phyloP scores from a whole-genome alignment of 2,113 vertebrate genomes.

The Brachirus orientalis region DNA sequence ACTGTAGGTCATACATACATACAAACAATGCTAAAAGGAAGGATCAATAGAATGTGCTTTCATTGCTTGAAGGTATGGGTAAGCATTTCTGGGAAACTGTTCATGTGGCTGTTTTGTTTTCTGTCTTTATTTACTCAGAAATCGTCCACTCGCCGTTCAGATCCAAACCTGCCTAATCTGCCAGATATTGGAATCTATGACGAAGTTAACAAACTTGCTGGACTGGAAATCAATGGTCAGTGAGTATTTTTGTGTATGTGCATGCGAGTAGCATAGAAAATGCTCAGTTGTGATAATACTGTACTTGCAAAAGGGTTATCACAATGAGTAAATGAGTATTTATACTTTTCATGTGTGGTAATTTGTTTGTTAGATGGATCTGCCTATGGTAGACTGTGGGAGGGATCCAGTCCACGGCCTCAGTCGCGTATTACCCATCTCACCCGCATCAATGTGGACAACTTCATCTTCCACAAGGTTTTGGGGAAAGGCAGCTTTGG shows the following conservation, averaged over 20 bases:
- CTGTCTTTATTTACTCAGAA: slow-evolving; percentile 77
- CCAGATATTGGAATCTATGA: slow-evolving; percentile 93
- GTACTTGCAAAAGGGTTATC: not conserved
- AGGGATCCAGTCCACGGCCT: slow-evolving; percentile 77
- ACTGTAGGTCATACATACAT: too few relatives aligned
- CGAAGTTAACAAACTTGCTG: slow-evolving; percentile 84
- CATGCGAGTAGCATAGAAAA: not conserved
- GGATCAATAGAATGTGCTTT: not conserved
- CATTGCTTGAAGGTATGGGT: not conserved
- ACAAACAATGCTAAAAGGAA: not conserved
- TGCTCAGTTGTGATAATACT: not conserved
- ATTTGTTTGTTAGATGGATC: slow-evolving; percentile 64
- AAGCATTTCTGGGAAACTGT: slow-evolving; percentile 3
- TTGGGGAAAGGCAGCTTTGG: slow-evolving; percentile 99
- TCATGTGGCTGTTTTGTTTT: slow-evolving; percentile 10
- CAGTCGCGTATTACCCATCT: slow-evolving; percentile 69
- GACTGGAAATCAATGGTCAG: slow-evolving; percentile 74
- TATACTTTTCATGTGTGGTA: slow-evolving; percentile 6
- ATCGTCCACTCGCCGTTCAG: slow-evolving; percentile 86
- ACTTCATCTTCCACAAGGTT: slow-evolving; percentile 94
- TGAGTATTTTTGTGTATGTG: slow-evolving; percentile 1
- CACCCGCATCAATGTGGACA: slow-evolving; percentile 84
- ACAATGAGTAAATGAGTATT: not conserved
- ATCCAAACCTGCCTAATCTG: slow-evolving; percentile 80
- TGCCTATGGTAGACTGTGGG: slow-evolving; percentile 90